Evolutionary conservation across 2,797 vertebrate genomes (phyloP).

Genomic region (Naso thynnoides): DNA sequence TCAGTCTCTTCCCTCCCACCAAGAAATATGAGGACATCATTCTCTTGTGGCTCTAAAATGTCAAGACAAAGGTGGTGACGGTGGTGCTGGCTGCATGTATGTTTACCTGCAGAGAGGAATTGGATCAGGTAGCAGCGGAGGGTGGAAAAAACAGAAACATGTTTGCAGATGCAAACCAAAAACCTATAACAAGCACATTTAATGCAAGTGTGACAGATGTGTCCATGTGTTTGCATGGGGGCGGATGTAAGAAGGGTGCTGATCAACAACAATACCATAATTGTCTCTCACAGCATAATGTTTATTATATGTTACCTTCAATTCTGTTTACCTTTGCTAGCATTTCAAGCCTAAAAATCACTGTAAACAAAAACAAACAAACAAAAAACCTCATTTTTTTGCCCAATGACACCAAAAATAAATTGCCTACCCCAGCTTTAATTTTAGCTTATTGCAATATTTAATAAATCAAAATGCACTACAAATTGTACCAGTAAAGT

Average conservation of each 20-base stretch:
- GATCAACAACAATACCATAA: constrained; percentile 39
- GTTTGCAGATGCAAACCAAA: constrained; percentile 41
- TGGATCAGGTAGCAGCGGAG: constrained; percentile 50
- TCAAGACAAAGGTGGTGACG: constrained; percentile 67
- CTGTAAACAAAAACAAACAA: too few species aligned
- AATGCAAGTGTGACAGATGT: constrained; percentile 54
- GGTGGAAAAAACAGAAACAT: constrained; percentile 37
- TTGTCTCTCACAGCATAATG: constrained; percentile 31
- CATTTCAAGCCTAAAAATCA: constrained; percentile 41
- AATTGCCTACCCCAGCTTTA: too few species aligned
- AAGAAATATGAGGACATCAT: constrained; percentile 74
- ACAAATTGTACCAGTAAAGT: too few species aligned
- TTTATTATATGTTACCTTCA: constrained; percentile 47
- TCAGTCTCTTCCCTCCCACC: constrained; percentile 32
- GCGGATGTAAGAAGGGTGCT: constrained; percentile 33
- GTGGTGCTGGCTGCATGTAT: constrained; percentile 50
- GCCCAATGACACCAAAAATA: too few species aligned
- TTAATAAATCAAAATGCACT: too few species aligned
- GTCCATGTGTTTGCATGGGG: constrained; percentile 13
- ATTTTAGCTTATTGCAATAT: too few species aligned
- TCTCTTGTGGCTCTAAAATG: constrained; percentile 73
- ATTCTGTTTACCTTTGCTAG: constrained; percentile 30
- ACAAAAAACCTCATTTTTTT: too few species aligned
- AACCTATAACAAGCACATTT: constrained; percentile 49
- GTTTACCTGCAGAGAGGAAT: constrained; percentile 63